These are phyloP conservation scores for Nannospalax galili DNA, from an alignment of 2,113 vertebrate genomes.

Conservation along the genomic window DNA sequence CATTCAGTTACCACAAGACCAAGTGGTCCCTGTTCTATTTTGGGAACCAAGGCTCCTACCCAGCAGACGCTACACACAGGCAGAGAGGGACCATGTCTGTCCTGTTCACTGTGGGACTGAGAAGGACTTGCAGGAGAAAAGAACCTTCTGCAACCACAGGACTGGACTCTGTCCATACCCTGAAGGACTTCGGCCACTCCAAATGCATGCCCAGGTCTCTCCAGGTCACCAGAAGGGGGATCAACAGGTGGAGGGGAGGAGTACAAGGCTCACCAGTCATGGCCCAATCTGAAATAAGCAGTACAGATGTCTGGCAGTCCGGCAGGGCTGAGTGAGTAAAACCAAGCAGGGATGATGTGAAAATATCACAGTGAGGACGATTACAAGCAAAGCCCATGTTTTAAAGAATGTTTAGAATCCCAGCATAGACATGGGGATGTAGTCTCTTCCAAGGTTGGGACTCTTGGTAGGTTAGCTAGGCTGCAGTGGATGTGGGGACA, in stretches of 20 bases:
- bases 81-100: rapidly evolving
- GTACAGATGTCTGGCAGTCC: background rate
- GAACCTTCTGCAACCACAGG: background rate
- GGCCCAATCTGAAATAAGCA: background rate
- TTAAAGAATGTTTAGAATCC: background rate
- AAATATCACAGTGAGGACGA: rapidly evolving
- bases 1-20: background rate
- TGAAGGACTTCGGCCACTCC: too few relatives aligned
- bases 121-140: background rate
- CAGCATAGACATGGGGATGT: too few relatives aligned
- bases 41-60: too few relatives aligned
- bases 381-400: background rate
- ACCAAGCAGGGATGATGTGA: background rate
- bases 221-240: background rate
- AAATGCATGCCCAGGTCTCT: rapidly evolving
- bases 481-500: too few relatives aligned
- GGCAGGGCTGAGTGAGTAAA: background rate
- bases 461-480: too few relatives aligned
- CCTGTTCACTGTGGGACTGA: background rate
- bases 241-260: too few relatives aligned
- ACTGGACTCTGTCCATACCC: too few relatives aligned
- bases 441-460: too few relatives aligned
- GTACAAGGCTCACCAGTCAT: background rate
- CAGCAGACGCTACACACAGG: rapidly evolving
- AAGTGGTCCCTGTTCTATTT: rapidly evolving